Base-by-base conservation (phyloP, 1,140 invertebrate genomes). In the Drosophila burlai region DNA sequence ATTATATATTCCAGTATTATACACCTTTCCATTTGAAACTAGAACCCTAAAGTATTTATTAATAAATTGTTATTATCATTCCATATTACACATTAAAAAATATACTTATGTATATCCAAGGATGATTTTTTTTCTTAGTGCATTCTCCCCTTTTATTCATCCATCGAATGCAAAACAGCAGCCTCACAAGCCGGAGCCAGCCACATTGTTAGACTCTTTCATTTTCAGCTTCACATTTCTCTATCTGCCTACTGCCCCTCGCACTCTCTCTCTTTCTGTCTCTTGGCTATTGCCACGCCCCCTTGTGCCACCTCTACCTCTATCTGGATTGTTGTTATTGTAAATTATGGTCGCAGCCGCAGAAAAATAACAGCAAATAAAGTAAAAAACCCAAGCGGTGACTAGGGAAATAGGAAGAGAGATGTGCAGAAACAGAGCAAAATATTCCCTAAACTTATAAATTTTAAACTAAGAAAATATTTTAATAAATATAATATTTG, bases 171-270 rank as follows among this genome's bases (percentile, higher is more conserved):
- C 62, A 78, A 58, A 67, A 68, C 74, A 46, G 42, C 40, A 45
- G 43, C 71, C 68, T 36, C 66, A 72, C 66, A 40, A 72, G 68
- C 64, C 67, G 62, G 49, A 40, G 43, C 76, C 57, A 38, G 79
- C 79, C 83, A 81, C 80, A 87, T 87, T 87, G 83, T 87, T 78
- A 74, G 83, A 87, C 83, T 87, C 84, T 87, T 87, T 87, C 84
- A 87, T 87, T 89, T 89, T 83, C 80, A 87, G 77, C 80, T 89
- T 86, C 77, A 55, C 77, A 78, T 89, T 78, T 89, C 79, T 81
- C 72, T 80, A 80, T 86, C 76, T 81, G 40, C 62, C 57, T 15
- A n/a, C 73, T 29, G 46, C 40, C 60, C 40, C 59, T 75, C 18
- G 0, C 6, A 2, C 49, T 6, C 26, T 46, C 18, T 21, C 18